phyloP scores from a whole-genome alignment of 2,888 invertebrate genomes.

The Tromatobia lineatoria region DNA sequence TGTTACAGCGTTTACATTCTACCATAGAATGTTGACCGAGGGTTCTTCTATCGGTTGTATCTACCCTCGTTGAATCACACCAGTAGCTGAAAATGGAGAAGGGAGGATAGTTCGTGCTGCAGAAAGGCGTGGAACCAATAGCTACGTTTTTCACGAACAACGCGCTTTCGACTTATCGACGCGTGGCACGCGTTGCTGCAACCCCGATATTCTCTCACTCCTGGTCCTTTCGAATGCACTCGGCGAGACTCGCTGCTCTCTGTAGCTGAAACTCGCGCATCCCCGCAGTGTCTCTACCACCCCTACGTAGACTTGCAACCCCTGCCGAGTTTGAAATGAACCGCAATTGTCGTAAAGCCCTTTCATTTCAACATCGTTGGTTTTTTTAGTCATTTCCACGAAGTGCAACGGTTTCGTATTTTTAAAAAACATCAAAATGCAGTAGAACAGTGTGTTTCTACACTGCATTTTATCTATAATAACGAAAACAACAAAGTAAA shows the following conservation, averaged over 20 bases:
- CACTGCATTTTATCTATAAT: background rate
- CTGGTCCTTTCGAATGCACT: conserved; percentile 55
- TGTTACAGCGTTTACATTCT: conserved; percentile 51
- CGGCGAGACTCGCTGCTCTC: conserved; percentile 29
- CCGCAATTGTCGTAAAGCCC: background rate
- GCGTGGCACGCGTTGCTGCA: conserved; percentile 71
- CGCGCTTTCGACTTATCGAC: conserved; percentile 80
- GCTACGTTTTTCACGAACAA: conserved; percentile 61
- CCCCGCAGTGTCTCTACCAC: conserved; percentile 21
- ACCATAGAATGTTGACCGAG: conserved; percentile 54
- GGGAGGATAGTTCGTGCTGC: conserved; percentile 39
- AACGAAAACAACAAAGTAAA: too few species aligned
- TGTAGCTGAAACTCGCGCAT: conserved; percentile 34
- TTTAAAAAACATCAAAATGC: too few species aligned
- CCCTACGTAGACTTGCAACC: conserved; percentile 21
- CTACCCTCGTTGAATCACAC: conserved; percentile 71
- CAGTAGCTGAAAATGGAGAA: conserved; percentile 33
- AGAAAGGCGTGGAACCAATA: conserved; percentile 54
- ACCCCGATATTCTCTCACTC: conserved; percentile 56
- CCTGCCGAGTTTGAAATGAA: background rate
- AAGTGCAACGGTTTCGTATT: background rate
- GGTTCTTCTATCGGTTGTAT: conserved; percentile 62
- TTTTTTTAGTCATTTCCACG: background rate
- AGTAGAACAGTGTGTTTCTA: too few species aligned
- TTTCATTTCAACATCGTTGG: background rate